These are phyloP conservation scores for Neogale vison DNA, from an alignment of 2,113 vertebrate genomes.

Conservation along the genomic window DNA sequence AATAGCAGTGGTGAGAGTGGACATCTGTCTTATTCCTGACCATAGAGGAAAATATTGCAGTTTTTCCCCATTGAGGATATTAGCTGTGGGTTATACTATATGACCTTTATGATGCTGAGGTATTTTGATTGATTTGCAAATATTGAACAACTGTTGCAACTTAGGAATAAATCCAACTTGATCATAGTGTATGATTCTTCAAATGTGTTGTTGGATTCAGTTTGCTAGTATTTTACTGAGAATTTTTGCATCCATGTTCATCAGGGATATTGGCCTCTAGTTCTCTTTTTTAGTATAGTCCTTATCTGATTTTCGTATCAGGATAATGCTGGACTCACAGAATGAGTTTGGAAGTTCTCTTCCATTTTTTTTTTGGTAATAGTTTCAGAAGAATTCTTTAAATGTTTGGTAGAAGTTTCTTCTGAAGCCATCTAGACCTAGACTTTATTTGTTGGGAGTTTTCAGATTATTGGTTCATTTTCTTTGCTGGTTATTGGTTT, in stretches of 20 bases:
- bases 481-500: background rate
- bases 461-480: background rate
- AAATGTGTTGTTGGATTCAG: background rate
- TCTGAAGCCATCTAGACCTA: background rate
- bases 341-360: background rate
- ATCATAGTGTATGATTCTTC: background rate
- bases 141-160: background rate
- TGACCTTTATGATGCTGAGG: background rate
- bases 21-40: background rate
- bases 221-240: background rate
- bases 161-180: background rate
- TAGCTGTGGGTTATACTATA: background rate
- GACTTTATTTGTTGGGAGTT: background rate
- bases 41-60: background rate
- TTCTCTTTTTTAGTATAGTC: background rate
- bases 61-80: background rate
- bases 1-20: background rate
- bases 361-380: background rate
- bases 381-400: background rate
- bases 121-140: background rate
- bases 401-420: background rate
- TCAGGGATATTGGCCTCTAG: background rate
- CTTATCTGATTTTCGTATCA: background rate
- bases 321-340: background rate
- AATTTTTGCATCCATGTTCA: background rate